Evolutionary conservation across 1,140 invertebrate species (phyloP).

Genomic region (Drosophila ironensis): DNA sequence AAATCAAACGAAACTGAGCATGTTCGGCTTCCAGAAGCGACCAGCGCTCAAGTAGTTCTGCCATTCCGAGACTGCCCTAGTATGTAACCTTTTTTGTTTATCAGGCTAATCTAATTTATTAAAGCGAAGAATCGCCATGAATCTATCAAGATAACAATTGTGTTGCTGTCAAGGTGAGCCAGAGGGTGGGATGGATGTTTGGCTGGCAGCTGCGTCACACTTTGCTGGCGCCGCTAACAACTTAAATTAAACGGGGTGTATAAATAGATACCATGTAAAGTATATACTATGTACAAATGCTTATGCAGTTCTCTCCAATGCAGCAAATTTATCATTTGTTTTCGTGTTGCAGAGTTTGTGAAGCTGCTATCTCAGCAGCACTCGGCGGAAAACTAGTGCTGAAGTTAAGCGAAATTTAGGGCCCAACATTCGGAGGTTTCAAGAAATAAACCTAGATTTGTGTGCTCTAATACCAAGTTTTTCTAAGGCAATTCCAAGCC

Average conservation of each 20-base stretch:
- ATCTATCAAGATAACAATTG: constrained; percentile 42
- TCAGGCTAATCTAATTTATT: constrained; percentile 43
- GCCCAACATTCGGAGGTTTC: too few relatives aligned
- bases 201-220: constrained; percentile 31
- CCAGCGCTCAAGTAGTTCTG: constrained; percentile 59
- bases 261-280: constrained; percentile 51
- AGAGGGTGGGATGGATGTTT: background rate
- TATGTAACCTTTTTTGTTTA: constrained; percentile 8
- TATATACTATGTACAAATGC: too few relatives aligned
- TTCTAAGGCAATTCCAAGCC: too few relatives aligned
- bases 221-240: constrained; percentile 41
- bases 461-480: too few relatives aligned
- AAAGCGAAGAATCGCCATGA: constrained; percentile 27
- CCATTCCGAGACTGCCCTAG: background rate
- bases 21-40: constrained; percentile 76
- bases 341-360: constrained; percentile 12
- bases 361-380: background rate
- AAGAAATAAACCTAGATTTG: too few relatives aligned
- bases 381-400: background rate
- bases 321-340: constrained; percentile 34
- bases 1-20: constrained; percentile 70
- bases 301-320: constrained; percentile 1
- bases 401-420: too few relatives aligned
- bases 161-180: constrained; percentile 43
- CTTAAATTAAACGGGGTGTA: constrained; percentile 67